These are phyloP conservation scores for Rhagoletis zephyria DNA, from an alignment of 1,140 invertebrate species.

Conservation along the genomic window DNA sequence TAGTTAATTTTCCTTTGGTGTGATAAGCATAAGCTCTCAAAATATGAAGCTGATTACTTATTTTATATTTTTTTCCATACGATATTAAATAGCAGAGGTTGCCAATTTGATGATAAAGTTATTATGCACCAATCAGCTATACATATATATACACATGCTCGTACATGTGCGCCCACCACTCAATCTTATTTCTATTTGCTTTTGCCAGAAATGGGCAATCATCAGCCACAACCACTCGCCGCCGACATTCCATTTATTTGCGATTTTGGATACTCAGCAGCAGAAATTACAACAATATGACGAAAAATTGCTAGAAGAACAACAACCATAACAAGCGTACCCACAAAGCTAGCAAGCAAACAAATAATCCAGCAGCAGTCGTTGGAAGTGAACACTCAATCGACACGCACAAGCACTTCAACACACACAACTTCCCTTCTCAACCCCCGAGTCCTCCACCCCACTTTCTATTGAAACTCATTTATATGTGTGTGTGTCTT, in stretches of 20 bases:
- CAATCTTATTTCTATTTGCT: not conserved
- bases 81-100: not conserved
- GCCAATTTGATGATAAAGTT: not conserved
- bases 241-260: not conserved
- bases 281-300: constrained; percentile 3
- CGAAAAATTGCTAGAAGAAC: no score
- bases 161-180: no score
- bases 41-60: no score
- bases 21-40: no score
- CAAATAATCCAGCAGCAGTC: not conserved
- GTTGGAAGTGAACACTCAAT: not conserved
- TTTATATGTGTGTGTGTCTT: not conserved
- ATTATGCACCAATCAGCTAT: not conserved
- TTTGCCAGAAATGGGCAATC: not conserved
- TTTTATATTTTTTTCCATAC: not conserved
- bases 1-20: no score
- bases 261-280: not conserved
- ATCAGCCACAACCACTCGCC: not conserved
- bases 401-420: constrained; percentile 23
- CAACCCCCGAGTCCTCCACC: not conserved
- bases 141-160: not conserved
- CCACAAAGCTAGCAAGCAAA: not conserved
- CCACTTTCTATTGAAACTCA: not conserved
- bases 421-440: not conserved
- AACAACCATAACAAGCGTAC: not conserved